Evolutionary conservation across 2,113 vertebrate species (phyloP).

Genomic region (Pterophyllum scalare): DNA sequence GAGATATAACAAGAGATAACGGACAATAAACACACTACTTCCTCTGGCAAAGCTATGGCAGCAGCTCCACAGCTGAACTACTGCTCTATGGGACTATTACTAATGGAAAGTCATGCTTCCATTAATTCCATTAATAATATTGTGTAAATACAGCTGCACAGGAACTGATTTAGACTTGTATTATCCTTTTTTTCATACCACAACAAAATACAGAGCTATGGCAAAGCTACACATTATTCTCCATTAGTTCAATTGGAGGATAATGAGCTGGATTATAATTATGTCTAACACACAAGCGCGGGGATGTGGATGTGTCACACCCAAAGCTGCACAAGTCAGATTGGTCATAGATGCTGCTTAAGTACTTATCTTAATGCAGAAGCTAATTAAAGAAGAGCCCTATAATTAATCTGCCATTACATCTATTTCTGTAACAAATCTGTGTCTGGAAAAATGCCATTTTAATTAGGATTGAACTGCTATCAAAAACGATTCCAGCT

Average conservation of each 20-base stretch:
- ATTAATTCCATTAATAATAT: not conserved
- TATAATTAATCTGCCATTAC: not conserved
- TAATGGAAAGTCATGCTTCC: not conserved
- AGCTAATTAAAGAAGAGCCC: not conserved
- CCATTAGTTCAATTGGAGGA: conserved; percentile 21
- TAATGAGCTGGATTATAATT: conserved; percentile 27
- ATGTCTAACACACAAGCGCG: not conserved
- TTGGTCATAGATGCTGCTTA: not conserved
- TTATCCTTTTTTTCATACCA: not conserved
- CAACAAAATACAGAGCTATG: not conserved
- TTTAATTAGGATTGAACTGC: not conserved
- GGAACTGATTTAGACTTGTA: not conserved
- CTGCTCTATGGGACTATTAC: not conserved
- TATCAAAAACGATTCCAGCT: not conserved
- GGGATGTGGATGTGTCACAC: not conserved
- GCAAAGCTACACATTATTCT: not conserved
- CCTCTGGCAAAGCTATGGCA: conserved; percentile 16
- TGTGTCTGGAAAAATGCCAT: not conserved
- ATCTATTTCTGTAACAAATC: not conserved
- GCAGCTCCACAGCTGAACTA: not conserved
- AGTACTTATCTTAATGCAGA: not conserved
- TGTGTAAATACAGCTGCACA: conserved; percentile 2
- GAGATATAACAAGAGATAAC: conserved; percentile 18
- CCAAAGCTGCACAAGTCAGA: not conserved
- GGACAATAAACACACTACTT: conserved; percentile 20